phyloP scores from a whole-genome alignment of 2,113 vertebrate genomes.

The Synchiropus splendidus region DNA sequence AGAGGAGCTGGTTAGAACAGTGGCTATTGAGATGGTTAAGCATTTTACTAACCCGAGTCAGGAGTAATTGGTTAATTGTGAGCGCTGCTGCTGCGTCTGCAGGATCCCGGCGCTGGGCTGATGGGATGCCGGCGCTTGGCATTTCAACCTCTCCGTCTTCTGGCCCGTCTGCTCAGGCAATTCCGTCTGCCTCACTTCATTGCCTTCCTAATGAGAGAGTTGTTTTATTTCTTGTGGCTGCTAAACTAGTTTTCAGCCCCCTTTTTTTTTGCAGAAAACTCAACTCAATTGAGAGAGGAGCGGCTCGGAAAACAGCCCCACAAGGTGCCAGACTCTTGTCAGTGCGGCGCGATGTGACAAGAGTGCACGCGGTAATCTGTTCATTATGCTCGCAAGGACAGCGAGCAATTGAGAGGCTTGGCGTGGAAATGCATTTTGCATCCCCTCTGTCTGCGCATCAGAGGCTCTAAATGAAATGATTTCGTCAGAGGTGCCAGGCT shows the following conservation, averaged over 20 bases:
- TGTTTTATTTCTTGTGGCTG: constrained; percentile 44
- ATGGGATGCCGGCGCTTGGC: constrained; percentile 38
- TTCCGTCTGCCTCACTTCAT: constrained; percentile 27
- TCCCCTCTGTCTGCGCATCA: constrained; percentile 48
- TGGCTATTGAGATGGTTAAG: constrained; percentile 62
- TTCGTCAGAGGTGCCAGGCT: constrained; percentile 41
- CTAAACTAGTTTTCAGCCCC: constrained; percentile 19
- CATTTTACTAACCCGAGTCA: constrained; percentile 57
- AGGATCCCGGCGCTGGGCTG: constrained; percentile 43
- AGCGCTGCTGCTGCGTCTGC: constrained; percentile 51
- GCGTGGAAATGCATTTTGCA: constrained; percentile 40
- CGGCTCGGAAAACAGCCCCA: constrained; percentile 16
- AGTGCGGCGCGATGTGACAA: constrained; percentile 29
- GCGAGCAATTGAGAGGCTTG: constrained; percentile 33
- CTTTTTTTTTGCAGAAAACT: background rate
- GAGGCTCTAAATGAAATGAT: constrained; percentile 56
- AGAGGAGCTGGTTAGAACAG: constrained; percentile 52
- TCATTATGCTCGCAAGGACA: constrained; percentile 37
- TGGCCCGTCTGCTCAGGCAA: constrained; percentile 16
- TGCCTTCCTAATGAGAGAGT: constrained; percentile 39
- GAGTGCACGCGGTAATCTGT: constrained; percentile 35
- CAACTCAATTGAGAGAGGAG: background rate
- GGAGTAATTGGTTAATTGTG: constrained; percentile 54
- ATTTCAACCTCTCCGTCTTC: constrained; percentile 51
- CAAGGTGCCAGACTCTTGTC: constrained; percentile 35